Percentiles rank a stretch among this genome's conserved stretches.
phyloP scores from a whole-genome alignment of 1,140 invertebrate species.

The Latrodectus geometricus region DNA sequence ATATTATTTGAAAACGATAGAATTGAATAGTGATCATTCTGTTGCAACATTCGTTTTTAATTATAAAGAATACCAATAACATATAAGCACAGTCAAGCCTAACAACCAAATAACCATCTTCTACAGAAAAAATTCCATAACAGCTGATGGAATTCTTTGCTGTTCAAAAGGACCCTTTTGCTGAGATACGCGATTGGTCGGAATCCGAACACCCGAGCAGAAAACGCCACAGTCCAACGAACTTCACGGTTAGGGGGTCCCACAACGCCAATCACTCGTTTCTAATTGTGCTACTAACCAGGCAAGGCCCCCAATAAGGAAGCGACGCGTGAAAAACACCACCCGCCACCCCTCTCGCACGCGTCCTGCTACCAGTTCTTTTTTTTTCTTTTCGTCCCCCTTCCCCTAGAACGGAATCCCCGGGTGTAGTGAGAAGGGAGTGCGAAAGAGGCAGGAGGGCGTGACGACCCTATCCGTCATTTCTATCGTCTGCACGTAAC shows the following conservation, averaged over 20 bases:
- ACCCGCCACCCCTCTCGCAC: conserved; percentile 1
- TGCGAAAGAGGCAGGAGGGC: conserved; percentile 25
- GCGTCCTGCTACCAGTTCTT: not conserved
- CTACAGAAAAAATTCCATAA: too few species aligned
- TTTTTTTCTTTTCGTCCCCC: not conserved
- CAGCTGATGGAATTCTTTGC: too few species aligned
- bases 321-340: conserved; percentile 16
- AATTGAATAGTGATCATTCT: too few species aligned
- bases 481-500: not conserved
- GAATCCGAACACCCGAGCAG: not conserved
- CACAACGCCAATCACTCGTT: conserved; percentile 24
- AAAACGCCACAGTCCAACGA: not conserved
- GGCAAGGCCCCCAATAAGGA: not conserved
- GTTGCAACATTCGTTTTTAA: too few species aligned
- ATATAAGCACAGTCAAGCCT: too few species aligned
- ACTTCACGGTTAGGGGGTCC: not conserved
- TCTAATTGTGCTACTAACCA: conserved; percentile 18
- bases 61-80: too few species aligned
- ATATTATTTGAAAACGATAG: too few species aligned
- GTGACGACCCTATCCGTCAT: conserved; percentile 44
- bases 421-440: not conserved
- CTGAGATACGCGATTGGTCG: not conserved
- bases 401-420: not conserved
- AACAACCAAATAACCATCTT: too few species aligned
- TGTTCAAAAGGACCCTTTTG: too few species aligned